Evolutionary conservation across 2,113 vertebrate species (phyloP).

Genomic region (Morone chrysops): DNA sequence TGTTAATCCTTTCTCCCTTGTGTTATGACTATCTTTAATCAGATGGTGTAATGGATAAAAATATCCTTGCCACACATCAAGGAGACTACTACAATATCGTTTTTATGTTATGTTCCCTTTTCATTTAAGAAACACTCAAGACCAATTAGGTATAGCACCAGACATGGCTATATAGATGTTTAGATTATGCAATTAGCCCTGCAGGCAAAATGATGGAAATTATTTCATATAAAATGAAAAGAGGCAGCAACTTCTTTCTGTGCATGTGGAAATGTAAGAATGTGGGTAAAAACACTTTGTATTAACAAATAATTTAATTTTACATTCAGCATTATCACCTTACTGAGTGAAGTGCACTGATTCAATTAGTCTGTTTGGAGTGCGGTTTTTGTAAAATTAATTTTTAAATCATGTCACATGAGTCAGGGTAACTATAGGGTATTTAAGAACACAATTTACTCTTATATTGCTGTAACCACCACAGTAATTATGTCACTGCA

Average conservation of each 20-base stretch:
- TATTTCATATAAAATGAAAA: constrained; percentile 24
- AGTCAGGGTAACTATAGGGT: neutral
- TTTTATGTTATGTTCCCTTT: constrained; percentile 27
- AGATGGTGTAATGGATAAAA: constrained; percentile 52
- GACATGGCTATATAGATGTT: constrained; percentile 37
- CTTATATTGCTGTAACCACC: neutral
- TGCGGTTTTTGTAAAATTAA: neutral
- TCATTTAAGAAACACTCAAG: constrained; percentile 45
- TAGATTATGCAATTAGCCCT: constrained; percentile 41
- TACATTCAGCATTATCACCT: neutral
- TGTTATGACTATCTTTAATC: constrained; percentile 62
- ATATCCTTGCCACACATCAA: constrained; percentile 46
- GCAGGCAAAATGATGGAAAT: constrained; percentile 33
- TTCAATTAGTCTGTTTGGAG: neutral
- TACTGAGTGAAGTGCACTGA: neutral
- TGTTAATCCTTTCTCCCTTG: constrained; percentile 51
- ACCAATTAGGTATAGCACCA: constrained; percentile 37
- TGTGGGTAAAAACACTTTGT: constrained; percentile 13
- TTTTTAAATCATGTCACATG: neutral
- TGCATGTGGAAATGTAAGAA: neutral
- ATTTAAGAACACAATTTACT: neutral
- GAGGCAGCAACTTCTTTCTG: neutral
- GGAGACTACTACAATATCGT: constrained; percentile 22
- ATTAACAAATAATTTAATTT: neutral
- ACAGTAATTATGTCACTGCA: neutral